phyloP scores from a whole-genome alignment of 2,888 invertebrate species.

The Choristoneura rosaceana region DNA sequence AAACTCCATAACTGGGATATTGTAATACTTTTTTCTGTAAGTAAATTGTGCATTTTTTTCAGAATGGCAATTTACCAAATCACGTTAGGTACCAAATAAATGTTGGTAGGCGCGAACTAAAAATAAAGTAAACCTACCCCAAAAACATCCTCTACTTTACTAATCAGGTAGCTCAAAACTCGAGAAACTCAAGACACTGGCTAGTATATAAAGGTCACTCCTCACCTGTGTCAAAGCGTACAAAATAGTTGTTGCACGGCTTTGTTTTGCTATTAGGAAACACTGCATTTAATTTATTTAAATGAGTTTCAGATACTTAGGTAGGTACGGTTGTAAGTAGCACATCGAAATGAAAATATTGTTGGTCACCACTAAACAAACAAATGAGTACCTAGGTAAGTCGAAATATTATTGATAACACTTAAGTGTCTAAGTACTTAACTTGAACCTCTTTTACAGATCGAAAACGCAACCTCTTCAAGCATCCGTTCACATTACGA shows the following conservation, averaged over 20 bases:
- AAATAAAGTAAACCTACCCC: no score
- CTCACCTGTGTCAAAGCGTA: not conserved
- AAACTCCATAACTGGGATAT: no score
- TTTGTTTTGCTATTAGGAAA: not conserved
- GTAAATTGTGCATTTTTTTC: no score
- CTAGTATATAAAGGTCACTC: not conserved
- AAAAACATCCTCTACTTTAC: no score
- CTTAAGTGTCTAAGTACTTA: not conserved
- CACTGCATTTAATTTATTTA: not conserved
- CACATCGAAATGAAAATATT: constrained; percentile 2
- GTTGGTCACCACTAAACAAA: not conserved
- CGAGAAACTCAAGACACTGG: not conserved
- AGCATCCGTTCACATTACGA: constrained; percentile 20
- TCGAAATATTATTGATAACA: not conserved
- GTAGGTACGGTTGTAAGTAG: not conserved
- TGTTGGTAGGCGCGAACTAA: no score
- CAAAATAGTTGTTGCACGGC: not conserved
- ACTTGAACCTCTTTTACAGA: not conserved
- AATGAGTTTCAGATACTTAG: not conserved
- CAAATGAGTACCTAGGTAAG: not conserved
- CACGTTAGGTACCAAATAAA: no score
- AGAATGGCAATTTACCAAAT: no score
- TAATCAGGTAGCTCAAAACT: no score
- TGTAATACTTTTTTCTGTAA: no score
- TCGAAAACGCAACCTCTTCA: constrained; percentile 21